phyloP scores from a whole-genome alignment of 2,888 invertebrate genomes.

The Liopterus haemorrhoidalis region DNA sequence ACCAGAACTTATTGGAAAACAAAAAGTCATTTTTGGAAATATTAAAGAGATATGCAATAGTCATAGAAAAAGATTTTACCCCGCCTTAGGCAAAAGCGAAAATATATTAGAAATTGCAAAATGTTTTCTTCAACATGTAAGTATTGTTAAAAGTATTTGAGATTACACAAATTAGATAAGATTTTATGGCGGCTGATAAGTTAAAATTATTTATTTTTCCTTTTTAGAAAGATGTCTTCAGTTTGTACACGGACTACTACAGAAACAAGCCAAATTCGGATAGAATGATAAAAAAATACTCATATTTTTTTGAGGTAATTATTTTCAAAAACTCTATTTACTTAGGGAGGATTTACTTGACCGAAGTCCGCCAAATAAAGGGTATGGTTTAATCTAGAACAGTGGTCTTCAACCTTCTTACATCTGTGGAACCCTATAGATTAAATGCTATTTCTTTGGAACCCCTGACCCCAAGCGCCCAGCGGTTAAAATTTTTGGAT shows the following conservation, averaged over 20 bases:
- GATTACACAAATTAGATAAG: not conserved
- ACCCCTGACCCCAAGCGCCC: too few species aligned
- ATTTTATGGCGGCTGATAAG: not conserved
- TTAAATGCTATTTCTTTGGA: too few species aligned
- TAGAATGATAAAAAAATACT: slow-evolving; percentile 5
- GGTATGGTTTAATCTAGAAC: too few species aligned
- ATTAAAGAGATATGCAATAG: slow-evolving; percentile 35
- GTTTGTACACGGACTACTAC: slow-evolving; percentile 41
- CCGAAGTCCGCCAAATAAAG: too few species aligned
- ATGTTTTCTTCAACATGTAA: slow-evolving; percentile 39
- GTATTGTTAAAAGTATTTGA: slow-evolving; percentile 17
- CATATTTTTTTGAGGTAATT: slow-evolving; percentile 1
- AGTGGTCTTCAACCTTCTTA: too few species aligned
- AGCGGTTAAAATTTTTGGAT: too few species aligned
- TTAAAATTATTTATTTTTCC: slow-evolving; percentile 11
- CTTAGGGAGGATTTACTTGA: too few species aligned
- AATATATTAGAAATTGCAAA: slow-evolving; percentile 35
- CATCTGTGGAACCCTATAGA: too few species aligned
- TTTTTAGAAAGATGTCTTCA: slow-evolving; percentile 40
- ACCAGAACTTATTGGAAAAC: slow-evolving; percentile 24
- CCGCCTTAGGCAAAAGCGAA: slow-evolving; percentile 31
- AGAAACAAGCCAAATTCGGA: slow-evolving; percentile 42
- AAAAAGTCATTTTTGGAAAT: slow-evolving; percentile 38
- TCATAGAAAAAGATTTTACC: slow-evolving; percentile 34
- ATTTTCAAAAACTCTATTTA: too few species aligned